Conservation (phyloP, 92 coral and sea anemone species). For the Palythoa grandiflora region DNA sequence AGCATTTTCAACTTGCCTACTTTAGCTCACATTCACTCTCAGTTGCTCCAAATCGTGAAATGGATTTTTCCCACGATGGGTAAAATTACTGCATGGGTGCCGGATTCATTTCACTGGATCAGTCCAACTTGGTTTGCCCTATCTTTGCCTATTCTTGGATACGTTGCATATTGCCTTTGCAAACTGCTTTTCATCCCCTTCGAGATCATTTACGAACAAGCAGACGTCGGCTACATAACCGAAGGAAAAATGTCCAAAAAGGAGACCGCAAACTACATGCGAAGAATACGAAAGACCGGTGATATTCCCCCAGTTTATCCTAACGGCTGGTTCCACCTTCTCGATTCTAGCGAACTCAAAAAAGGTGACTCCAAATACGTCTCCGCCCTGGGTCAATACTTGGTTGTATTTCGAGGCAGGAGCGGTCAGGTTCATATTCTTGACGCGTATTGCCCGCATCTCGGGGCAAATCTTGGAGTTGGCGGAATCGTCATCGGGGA, state of each 20-base stretch:
- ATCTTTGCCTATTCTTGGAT: conserved; percentile 9
- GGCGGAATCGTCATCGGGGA: conserved; percentile 89
- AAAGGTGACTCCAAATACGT: conserved; percentile 78
- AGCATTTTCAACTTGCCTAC: conserved; percentile 37
- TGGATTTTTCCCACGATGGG: neutral
- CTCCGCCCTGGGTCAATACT: conserved; percentile 77
- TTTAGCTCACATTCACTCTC: conserved; percentile 11
- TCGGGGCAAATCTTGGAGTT: conserved; percentile 93
- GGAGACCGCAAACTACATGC: conserved; percentile 78
- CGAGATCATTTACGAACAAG: conserved; percentile 67
- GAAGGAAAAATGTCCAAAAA: conserved; percentile 71
- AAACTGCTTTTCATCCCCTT: conserved; percentile 74
- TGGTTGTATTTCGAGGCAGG: conserved; percentile 91
- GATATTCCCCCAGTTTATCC: conserved; percentile 96
- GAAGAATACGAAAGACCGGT: conserved; percentile 70
- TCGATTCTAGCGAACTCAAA: conserved; percentile 76
- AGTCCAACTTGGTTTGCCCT: conserved; percentile 13
- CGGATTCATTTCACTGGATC: conserved; percentile 6
- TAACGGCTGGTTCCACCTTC: conserved; percentile 92
- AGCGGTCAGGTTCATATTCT: conserved; percentile 76
- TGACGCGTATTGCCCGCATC: conserved; percentile 97
- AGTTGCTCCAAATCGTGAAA: neutral
- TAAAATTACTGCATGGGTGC: neutral
- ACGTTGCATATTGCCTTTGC: conserved; percentile 68
- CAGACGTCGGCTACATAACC: conserved; percentile 83